Conservation (phyloP, 2,888 invertebrate genomes). For the Noctuana brunneofusca region DNA sequence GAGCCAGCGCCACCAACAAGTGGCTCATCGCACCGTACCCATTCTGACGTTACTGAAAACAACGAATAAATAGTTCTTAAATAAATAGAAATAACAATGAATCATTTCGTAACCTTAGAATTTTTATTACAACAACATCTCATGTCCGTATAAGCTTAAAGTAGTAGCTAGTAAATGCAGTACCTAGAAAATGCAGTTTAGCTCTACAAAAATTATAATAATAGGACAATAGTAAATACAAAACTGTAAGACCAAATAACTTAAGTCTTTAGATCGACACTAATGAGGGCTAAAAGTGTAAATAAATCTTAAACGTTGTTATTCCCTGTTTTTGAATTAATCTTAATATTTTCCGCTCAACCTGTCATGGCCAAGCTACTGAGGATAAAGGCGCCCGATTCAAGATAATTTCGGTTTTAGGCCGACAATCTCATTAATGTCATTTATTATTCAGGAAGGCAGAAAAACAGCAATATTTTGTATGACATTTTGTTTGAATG, state of each 20-base stretch:
- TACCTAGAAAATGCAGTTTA: too few species aligned
- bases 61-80: slow-evolving; percentile 1
- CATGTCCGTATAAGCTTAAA: too few species aligned
- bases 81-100: neutral
- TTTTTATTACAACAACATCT: too few species aligned
- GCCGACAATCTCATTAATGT: slow-evolving; percentile 6
- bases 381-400: slow-evolving; percentile 8
- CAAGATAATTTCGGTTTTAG: slow-evolving; percentile 8
- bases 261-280: neutral
- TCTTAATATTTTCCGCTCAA: slow-evolving; percentile 21
- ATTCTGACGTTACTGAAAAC: slow-evolving; percentile 54
- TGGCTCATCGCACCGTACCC: slow-evolving; percentile 68
- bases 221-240: too few species aligned
- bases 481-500: too few species aligned
- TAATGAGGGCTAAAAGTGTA: slow-evolving; percentile 10
- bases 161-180: too few species aligned
- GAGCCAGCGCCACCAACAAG: slow-evolving; percentile 64
- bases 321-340: slow-evolving; percentile 14
- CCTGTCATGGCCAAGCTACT: slow-evolving; percentile 16
- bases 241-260: neutral
- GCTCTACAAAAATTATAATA: too few species aligned
- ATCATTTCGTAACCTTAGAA: too few species aligned
- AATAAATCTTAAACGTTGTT: slow-evolving; percentile 13
- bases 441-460: slow-evolving; percentile 6
- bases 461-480: too few species aligned